Base-by-base conservation (phyloP, 2,888 invertebrate species). In the Nomada lathburiana region DNA sequence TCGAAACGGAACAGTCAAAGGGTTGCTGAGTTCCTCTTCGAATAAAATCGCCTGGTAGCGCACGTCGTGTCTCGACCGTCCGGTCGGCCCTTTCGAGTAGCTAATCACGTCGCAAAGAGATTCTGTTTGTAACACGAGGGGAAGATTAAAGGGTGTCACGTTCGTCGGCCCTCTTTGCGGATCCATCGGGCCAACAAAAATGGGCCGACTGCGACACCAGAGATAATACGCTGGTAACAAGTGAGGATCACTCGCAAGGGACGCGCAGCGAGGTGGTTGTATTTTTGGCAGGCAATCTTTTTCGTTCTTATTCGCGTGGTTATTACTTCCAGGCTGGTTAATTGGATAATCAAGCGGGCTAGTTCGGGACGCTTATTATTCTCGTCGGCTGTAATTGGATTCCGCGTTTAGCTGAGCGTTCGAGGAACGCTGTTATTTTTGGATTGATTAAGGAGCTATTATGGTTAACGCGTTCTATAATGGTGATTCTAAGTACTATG, bases 41-140 rank as follows among this genome's bases (percentile, higher is more conserved):
- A 55, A 65, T 76, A 81, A 83, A 75, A 79, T 64, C 75, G 71
- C 63, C 18, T 59, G 64, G 18, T 62, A 64, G 64, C 53, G n/a
- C 57, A 13, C 59, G 62, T 79, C 62, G 10, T 20, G 36, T 42
- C 73, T 44, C 47, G n/a, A n/a, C 26, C 26, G 18, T 44, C 63
- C 29, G 18, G 18, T 42, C 60, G 23, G 26, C 44, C 57, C 36
- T 59, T 60, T 20, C 68, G 26, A 20, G 64, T 18, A 69, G 64
- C 57, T 76, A 75, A 84, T 84, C 69, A 67, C 62, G 36, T 52
- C 26, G 73, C 83, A 73, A 80, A 84, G 76, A 26, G 79, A 72
- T 76, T 57, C 72, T 69, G 72, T 83, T 29, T 73, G 76, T 63
- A 84, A 83, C 80, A 52, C 60, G 76, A 71, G 80, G 29, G 68